Evolutionary conservation across 2,797 vertebrate species (phyloP).

Genomic region (Heliangelus exortis): DNA sequence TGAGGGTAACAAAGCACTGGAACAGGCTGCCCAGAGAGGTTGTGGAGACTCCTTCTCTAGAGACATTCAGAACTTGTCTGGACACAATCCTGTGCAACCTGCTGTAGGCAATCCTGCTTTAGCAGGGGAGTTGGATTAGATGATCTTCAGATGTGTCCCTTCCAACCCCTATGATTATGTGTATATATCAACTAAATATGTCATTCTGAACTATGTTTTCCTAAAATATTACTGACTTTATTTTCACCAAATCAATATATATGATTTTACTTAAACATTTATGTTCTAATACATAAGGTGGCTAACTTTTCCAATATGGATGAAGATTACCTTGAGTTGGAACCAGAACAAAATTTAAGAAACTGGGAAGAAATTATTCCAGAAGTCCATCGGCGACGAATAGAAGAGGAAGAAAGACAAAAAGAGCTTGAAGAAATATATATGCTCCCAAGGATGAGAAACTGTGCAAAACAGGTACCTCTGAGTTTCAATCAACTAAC

Average conservation of each 20-base stretch:
- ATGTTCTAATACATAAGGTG: constrained; percentile 81
- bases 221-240: background rate
- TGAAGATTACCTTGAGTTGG: constrained; percentile 91
- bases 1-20: no score
- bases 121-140: no score
- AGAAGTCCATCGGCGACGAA: constrained; percentile 88
- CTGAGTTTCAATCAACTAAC: background rate
- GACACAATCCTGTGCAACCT: no score
- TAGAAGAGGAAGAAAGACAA: constrained; percentile 95
- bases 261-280: background rate
- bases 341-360: constrained; percentile 87
- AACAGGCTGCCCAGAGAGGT: no score
- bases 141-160: no score
- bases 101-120: no score
- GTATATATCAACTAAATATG: background rate
- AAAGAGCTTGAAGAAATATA: constrained; percentile 97
- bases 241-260: no score
- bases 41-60: no score
- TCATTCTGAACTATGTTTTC: background rate
- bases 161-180: background rate
- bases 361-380: constrained; percentile 97
- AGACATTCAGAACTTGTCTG: no score
- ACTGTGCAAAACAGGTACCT: constrained; percentile 94
- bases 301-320: constrained; percentile 98
- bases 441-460: constrained; percentile 95